These are phyloP conservation scores for Arge pagana DNA, from an alignment of 2,888 invertebrate species.

Conservation along the genomic window DNA sequence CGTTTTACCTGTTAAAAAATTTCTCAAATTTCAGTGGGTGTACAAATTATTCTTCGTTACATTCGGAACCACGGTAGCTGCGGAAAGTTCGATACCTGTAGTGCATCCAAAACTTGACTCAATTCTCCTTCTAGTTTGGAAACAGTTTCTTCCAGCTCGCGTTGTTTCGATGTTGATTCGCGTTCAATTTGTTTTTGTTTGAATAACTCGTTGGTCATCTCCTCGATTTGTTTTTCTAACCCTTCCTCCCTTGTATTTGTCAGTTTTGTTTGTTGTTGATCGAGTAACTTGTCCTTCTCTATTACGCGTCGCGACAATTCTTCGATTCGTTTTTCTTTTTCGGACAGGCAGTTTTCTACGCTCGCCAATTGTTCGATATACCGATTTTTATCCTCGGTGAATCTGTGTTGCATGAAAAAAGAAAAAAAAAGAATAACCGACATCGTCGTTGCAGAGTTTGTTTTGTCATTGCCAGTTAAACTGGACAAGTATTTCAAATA, in stretches of 20 bases:
- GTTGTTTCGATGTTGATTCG: neutral
- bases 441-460: neutral
- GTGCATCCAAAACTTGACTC: constrained; percentile 29
- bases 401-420: constrained; percentile 25
- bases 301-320: constrained; percentile 24
- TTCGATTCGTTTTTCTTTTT: constrained; percentile 23
- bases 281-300: constrained; percentile 26
- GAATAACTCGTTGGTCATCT: constrained; percentile 26
- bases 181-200: constrained; percentile 23
- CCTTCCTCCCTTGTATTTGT: constrained; percentile 21
- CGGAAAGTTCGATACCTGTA: constrained; percentile 26
- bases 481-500: too few relatives aligned
- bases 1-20: constrained; percentile 26
- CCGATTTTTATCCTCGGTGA: constrained; percentile 12
- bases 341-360: constrained; percentile 22
- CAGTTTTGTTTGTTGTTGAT: neutral
- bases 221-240: constrained; percentile 24
- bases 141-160: constrained; percentile 26
- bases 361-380: constrained; percentile 22
- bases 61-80: neutral
- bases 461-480: neutral
- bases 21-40: neutral
- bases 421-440: neutral
- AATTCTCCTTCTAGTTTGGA: constrained; percentile 23
- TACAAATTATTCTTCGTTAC: neutral